These are phyloP conservation scores for Cervus canadensis DNA, from an alignment of 2,113 vertebrate species.

Conservation along the genomic window DNA sequence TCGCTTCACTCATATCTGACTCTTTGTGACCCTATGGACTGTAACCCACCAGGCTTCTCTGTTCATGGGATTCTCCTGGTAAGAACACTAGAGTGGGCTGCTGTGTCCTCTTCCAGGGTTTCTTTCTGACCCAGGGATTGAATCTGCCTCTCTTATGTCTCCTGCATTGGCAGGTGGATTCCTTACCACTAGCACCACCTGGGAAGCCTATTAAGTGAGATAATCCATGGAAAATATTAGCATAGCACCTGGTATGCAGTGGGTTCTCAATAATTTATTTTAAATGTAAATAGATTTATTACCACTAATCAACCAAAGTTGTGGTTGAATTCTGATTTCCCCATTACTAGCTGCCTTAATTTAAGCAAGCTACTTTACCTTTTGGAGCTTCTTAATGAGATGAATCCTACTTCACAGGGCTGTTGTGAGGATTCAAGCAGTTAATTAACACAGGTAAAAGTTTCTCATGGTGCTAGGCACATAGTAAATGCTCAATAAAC, in stretches of 20 bases:
- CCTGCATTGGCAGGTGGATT: background rate
- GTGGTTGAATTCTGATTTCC: background rate
- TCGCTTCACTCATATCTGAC: background rate
- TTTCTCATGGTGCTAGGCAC: background rate
- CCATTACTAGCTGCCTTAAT: constrained; percentile 24
- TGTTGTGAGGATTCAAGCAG: background rate
- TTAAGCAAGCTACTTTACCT: constrained; percentile 24
- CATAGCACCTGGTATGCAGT: background rate
- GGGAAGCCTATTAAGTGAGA: constrained; percentile 36
- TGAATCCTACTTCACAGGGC: background rate
- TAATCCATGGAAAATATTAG: constrained; percentile 35
- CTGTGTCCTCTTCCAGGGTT: background rate
- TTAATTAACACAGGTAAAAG: background rate
- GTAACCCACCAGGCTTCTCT: background rate
- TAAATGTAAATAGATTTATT: background rate
- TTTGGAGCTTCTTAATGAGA: constrained; percentile 8
- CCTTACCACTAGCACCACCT: background rate
- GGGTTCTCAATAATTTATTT: constrained; percentile 31
- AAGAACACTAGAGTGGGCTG: background rate
- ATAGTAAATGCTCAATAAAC: constrained; percentile 18
- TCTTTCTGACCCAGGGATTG: background rate
- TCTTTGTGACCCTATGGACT: background rate
- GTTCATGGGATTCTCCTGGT: background rate
- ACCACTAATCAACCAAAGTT: constrained; percentile 7
- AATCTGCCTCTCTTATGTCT: background rate